Base-by-base conservation (phyloP, 2,113 vertebrate species). In the Microtus ochrogaster region DNA sequence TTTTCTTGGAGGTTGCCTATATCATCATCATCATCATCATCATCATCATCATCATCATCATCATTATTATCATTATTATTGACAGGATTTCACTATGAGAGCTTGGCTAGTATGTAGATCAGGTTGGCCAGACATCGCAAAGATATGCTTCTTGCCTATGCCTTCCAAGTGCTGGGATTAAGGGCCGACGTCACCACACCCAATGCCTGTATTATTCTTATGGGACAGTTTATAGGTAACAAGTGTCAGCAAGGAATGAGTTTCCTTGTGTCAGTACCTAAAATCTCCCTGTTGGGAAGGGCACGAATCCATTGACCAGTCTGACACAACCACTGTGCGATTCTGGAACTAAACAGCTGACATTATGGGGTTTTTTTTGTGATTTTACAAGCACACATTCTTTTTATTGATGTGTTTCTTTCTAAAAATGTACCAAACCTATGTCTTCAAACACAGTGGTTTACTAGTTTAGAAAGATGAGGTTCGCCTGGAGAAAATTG, bases 391-490 rank as follows among this genome's bases (percentile, higher is more conserved):
- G 17, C 17, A 79, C 3, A 13, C 26, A 28, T 0, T 84, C 14
- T 41, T 33, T 41, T 11, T 12, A 49, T 41, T 87, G 24, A 14
- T 77, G 47, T 85, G 47, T 85, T 78, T 89, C 22, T 26, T n/a
- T 30, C 11, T 76, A 26, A 7, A 93, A 26, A 77, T 93, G 14
- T 39, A 76, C 36, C 52, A 47, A 91, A 79, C 68, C 49, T 17
- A 83, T 47, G 41, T 21, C 90, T 58, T 76, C 79, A 79, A 93
- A 87, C 44, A 84, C 1, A 81, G 7, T 9, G 65, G 7, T 73
- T 81, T 95, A 94, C 33, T 70, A n/a, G 90, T 55, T 83, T 33
- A 78, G 82, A 89, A 94, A 95, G 90, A 26, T 84, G 55, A 88
- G 16, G 22, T 90, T 94, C 10, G 49, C 72, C 87, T 68, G 47